These are phyloP conservation scores for Tympanuchus pallidicinctus DNA, from an alignment of 2,113 vertebrate genomes.

Conservation along the genomic window DNA sequence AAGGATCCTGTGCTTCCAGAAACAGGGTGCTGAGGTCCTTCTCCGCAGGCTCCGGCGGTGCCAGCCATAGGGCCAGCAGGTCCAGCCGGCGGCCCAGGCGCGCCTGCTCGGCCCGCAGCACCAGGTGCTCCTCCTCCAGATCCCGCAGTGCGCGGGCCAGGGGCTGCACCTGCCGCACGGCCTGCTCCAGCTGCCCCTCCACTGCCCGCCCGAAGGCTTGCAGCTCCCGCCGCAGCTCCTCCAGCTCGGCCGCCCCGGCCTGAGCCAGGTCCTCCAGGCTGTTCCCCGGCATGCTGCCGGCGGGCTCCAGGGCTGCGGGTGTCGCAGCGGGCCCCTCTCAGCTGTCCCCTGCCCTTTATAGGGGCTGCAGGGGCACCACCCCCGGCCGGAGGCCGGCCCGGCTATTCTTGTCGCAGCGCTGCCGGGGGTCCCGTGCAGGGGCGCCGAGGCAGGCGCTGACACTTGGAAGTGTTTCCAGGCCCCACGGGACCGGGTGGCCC, in stretches of 20 bases:
- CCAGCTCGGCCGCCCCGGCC: conserved; percentile 58
- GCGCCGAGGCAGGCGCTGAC: background rate
- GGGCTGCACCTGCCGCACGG: conserved; percentile 65
- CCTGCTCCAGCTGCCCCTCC: conserved; percentile 66
- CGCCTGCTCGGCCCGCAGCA: conserved; percentile 83
- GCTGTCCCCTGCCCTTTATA: conserved; percentile 44
- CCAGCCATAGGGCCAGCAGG: conserved; percentile 75
- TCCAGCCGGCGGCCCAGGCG: conserved; percentile 79
- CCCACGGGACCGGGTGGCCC: background rate
- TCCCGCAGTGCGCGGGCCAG: conserved; percentile 70
- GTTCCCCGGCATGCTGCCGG: conserved; percentile 83
- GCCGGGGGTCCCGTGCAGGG: background rate
- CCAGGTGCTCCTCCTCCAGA: conserved; percentile 85
- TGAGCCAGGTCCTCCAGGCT: conserved; percentile 68
- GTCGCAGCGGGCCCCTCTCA: background rate
- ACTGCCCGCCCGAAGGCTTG: background rate
- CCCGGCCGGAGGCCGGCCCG: background rate
- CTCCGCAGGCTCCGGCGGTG: background rate
- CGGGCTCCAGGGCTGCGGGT: background rate
- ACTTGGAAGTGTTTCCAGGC: background rate
- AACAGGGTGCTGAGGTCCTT: conserved; percentile 74
- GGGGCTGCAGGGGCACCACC: background rate
- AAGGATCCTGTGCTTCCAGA: conserved; percentile 73
- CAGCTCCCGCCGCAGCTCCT: conserved; percentile 67
- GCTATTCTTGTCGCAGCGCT: conserved; percentile 35